Conservation (phyloP, 2,113 vertebrate species). For the Lampris incognitus region DNA sequence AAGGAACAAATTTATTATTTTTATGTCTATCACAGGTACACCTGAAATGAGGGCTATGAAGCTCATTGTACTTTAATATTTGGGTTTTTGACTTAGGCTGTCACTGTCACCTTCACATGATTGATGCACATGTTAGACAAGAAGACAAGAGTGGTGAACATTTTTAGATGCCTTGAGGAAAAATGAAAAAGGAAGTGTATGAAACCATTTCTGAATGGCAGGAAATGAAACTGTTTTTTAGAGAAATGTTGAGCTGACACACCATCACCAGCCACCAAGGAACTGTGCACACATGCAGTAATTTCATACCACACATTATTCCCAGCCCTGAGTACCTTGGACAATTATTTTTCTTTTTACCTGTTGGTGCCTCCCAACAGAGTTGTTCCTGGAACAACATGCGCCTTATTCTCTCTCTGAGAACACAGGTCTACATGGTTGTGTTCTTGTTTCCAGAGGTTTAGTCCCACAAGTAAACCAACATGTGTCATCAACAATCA, state of each 20-base stretch:
- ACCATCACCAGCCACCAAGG: constrained; percentile 38
- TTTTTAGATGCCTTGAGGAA: constrained; percentile 28
- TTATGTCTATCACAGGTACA: background rate
- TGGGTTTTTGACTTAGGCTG: background rate
- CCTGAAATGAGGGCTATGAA: background rate
- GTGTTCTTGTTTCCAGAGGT: background rate
- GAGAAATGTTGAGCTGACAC: constrained; percentile 61
- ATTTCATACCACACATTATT: background rate
- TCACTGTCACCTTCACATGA: too few relatives aligned
- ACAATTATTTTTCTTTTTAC: background rate
- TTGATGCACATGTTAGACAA: too few relatives aligned
- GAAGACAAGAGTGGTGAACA: background rate
- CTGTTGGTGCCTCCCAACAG: background rate
- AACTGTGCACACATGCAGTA: constrained; percentile 1
- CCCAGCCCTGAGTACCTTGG: background rate
- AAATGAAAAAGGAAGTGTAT: constrained; percentile 57
- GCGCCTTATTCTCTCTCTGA: background rate
- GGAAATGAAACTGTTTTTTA: constrained; percentile 71
- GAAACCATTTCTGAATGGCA: constrained; percentile 53
- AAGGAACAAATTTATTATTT: background rate
- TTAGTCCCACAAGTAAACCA: background rate
- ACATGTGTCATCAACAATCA: too few relatives aligned
- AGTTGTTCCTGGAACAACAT: background rate
- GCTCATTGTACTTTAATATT: background rate
- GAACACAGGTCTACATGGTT: background rate